Base-by-base conservation (phyloP, 2,113 vertebrate species). In the Ciconia boyciana region DNA sequence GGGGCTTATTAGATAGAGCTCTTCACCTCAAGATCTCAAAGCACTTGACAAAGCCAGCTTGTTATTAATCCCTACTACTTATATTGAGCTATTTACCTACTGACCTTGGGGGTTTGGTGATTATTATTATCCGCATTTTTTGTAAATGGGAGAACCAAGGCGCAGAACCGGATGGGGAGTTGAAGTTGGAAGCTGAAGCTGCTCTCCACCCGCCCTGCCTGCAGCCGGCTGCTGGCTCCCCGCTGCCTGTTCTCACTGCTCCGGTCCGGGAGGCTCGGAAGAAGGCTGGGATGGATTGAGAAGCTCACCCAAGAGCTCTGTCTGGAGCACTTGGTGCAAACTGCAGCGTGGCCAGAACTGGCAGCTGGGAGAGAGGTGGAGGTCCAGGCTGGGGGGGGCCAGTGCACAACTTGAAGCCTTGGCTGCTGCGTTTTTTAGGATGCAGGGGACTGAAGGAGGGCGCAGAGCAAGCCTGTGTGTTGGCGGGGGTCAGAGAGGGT, bases 21-120 rank as follows among this genome's bases (percentile, higher is more conserved):
- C 79, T 91, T 92, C 86, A 95, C 69, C 65, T 84, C 65, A 9
- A 89, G 88, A 81, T 96, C 90, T 94, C 69, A 18, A 69, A 83
- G 94, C 92, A 80, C 90, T 95, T 55, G 82, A 87, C 3, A 4
- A 65, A 81, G 82, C 44, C 74, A 36, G 61, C 82, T 77, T 90
- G 46, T 83, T 85, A 78, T 90, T 92, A 93, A 90, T 92, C 85
- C 88, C 65, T 84, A 16, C 70, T 76, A 34, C 74, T 78, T 60
- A 4, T 39, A 44, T 9, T 31, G 36, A 94, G 88, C 74, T 83
- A 21, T 92, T 96, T 87, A 80, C 62, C 77, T 52, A 31, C 64
- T 49, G 69, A 58, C 58, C 31, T 7, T 2, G 39, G 74, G 43
- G 58, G 25, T 6, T 55, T 48, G 48, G 39, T 62, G 75, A 61